These are phyloP conservation scores for Fukomys damarensis DNA, from an alignment of 2,113 vertebrate genomes.

Conservation along the genomic window DNA sequence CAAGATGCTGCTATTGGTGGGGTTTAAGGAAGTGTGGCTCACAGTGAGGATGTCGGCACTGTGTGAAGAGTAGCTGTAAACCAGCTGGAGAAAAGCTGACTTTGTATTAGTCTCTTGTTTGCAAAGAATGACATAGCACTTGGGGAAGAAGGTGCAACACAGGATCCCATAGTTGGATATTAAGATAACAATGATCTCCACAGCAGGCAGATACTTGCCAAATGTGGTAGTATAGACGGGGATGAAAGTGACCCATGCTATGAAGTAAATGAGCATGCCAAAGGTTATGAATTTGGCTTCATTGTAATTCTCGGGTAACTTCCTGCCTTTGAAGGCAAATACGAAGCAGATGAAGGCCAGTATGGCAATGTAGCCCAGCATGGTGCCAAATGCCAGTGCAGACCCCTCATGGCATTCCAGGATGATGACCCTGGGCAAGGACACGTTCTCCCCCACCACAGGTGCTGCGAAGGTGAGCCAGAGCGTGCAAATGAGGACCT, in stretches of 20 bases:
- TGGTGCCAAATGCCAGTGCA: conserved; percentile 88
- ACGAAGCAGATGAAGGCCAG: conserved; percentile 91
- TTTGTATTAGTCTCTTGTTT: conserved; percentile 92
- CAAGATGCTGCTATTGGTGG: conserved; percentile 53
- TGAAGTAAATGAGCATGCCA: conserved; percentile 94
- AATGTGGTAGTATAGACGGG: conserved; percentile 90
- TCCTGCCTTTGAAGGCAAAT: conserved; percentile 93
- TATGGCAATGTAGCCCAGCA: conserved; percentile 90
- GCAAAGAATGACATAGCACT: conserved; percentile 93
- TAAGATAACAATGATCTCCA: conserved; percentile 93
- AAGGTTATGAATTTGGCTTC: conserved; percentile 96
- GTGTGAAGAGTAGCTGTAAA: conserved; percentile 90
- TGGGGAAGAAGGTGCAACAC: conserved; percentile 93
- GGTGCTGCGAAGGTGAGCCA: conserved; percentile 91
- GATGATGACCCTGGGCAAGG: conserved; percentile 84
- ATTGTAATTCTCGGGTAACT: conserved; percentile 93
- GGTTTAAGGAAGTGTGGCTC: conserved; percentile 82
- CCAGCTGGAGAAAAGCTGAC: conserved; percentile 90
- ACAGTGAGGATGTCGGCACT: conserved; percentile 81
- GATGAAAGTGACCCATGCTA: conserved; percentile 93
- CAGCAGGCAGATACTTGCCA: conserved; percentile 91
- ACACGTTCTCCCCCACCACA: conserved; percentile 77
- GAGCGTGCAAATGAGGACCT: conserved; percentile 86
- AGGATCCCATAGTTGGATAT: conserved; percentile 94
- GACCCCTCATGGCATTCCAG: conserved; percentile 91